A percentile compares a stretch with the other conserved stretches of the same genome.
phyloP scores from a whole-genome alignment of 1,140 invertebrate species.

The Drosophila dunni region DNA sequence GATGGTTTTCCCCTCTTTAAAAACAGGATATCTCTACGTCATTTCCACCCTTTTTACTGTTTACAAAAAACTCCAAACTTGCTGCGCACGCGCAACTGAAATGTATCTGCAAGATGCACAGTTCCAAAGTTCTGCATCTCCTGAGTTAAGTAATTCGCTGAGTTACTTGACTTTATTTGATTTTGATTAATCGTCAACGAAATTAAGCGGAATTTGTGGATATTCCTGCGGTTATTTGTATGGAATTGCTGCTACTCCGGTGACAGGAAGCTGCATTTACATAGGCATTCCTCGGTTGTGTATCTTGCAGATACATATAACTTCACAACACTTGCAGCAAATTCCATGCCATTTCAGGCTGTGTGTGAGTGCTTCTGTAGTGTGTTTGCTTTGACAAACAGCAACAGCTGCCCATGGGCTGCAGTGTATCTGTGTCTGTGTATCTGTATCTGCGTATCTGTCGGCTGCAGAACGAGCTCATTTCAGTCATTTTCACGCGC shows the following conservation, averaged over 20 bases:
- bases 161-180: slow-evolving; percentile 24
- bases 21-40: background rate
- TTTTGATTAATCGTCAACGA: slow-evolving; percentile 39
- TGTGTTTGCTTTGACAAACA: slow-evolving; percentile 26
- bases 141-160: slow-evolving; percentile 12
- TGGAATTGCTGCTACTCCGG: background rate
- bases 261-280: slow-evolving; percentile 27
- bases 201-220: slow-evolving; percentile 28
- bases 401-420: slow-evolving; percentile 24
- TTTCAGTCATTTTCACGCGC: slow-evolving; percentile 42
- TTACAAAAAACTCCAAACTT: background rate
- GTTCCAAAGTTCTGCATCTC: background rate
- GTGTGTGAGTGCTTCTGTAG: background rate
- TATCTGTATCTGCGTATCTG: slow-evolving; percentile 29
- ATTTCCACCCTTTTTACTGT: background rate
- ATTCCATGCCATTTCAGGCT: slow-evolving; percentile 27
- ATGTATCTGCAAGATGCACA: slow-evolving; percentile 64
- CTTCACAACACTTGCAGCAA: slow-evolving; percentile 12
- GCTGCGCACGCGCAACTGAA: slow-evolving; percentile 53
- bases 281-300: background rate
- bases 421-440: slow-evolving; percentile 7
- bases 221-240: slow-evolving; percentile 17
- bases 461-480: slow-evolving; percentile 21
- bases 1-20: background rate
- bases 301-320: slow-evolving; percentile 58